Percentiles rank a stretch among this genome's conserved stretches.
phyloP scores from a whole-genome alignment of 2,888 invertebrate species.

The Dicranocentrus wangi region DNA sequence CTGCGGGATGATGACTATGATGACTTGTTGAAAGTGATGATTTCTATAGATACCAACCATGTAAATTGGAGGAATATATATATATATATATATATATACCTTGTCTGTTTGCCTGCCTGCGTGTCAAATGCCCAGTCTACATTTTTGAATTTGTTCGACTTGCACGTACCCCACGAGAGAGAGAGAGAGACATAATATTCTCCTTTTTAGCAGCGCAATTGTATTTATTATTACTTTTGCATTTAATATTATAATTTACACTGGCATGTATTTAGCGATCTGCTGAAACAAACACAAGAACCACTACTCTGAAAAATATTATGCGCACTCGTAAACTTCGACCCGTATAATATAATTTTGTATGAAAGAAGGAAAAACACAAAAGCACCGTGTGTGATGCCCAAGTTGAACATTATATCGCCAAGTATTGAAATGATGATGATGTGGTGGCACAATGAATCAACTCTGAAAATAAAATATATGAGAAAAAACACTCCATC shows the following conservation, averaged over 20 bases:
- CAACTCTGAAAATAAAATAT: slow-evolving; percentile 2
- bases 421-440: slow-evolving; percentile 13
- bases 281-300: no score
- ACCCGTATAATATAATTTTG: slow-evolving; percentile 22
- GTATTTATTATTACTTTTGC: no score
- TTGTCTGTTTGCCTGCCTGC: no score
- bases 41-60: slow-evolving; percentile 26
- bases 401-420: not conserved
- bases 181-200: no score
- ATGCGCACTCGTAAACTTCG: not conserved
- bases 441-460: slow-evolving; percentile 18
- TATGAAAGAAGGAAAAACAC: not conserved
- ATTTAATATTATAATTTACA: no score
- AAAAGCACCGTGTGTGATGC: not conserved
- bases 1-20: slow-evolving; percentile 30
- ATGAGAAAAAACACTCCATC: not conserved
- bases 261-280: no score
- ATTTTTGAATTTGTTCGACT: no score
- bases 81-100: no score
- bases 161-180: no score
- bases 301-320: no score
- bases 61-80: slow-evolving; percentile 28
- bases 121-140: no score
- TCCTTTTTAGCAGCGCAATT: no score
- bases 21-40: slow-evolving; percentile 55